These are phyloP conservation scores for Falco concolor DNA, from an alignment of 2,797 vertebrate species.

Conservation along the genomic window DNA sequence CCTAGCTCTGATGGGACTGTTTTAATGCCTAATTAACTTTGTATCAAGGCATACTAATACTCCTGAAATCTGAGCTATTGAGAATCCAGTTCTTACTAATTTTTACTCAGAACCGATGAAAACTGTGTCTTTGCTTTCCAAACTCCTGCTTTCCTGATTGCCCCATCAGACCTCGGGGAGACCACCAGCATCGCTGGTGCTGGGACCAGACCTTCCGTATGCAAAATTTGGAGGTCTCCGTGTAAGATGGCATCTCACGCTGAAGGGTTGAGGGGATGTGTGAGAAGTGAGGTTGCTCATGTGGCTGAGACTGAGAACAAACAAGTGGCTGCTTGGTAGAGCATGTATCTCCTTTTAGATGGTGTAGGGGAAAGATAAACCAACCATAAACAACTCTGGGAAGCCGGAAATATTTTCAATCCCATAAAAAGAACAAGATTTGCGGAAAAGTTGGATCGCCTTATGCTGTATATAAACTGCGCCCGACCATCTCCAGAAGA, in stretches of 20 bases:
- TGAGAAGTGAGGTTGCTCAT: neutral
- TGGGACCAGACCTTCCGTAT: accelerated
- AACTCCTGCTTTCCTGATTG: neutral
- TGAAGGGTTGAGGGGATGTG: neutral
- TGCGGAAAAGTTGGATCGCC: neutral
- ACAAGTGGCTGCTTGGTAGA: neutral
- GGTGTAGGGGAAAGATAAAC: neutral
- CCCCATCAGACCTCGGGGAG: neutral
- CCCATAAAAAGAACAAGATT: neutral
- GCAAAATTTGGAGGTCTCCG: neutral
- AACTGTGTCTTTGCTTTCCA: neutral
- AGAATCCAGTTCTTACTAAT: neutral
- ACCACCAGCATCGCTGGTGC: neutral
- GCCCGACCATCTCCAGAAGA: neutral
- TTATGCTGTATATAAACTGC: neutral
- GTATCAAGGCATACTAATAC: neutral
- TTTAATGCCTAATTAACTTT: conserved; percentile 1
- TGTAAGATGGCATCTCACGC: accelerated
- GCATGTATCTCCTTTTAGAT: neutral
- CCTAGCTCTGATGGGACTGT: neutral
- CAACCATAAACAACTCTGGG: neutral
- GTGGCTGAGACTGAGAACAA: neutral
- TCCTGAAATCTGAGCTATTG: neutral
- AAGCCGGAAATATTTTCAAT: neutral
- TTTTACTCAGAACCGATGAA: neutral